Evolutionary conservation across 1,140 invertebrate genomes (phyloP).

Genomic region (Liolophura sinensis): DNA sequence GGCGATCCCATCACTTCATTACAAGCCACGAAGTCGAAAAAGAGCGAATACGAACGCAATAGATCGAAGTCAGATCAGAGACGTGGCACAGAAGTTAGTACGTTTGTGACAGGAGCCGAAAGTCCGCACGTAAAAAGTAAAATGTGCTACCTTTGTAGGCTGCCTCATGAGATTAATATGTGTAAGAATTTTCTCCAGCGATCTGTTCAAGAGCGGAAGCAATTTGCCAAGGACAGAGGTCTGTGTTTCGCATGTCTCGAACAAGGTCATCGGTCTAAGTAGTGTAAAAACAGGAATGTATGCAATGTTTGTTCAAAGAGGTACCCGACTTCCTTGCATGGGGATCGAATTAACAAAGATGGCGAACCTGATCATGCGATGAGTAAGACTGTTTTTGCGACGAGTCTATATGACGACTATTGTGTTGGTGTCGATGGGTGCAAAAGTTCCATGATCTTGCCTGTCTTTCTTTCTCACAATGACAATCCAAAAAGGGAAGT

Average conservation of each 20-base stretch:
- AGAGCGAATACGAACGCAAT: too few species aligned
- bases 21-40: too few species aligned
- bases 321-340: neutral
- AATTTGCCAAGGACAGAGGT: too few species aligned
- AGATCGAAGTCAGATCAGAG: too few species aligned
- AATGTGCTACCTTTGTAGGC: neutral
- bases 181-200: too few species aligned
- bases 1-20: too few species aligned
- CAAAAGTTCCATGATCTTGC: too few species aligned
- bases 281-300: neutral
- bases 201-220: too few species aligned
- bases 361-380: neutral
- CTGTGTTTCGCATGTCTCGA: neutral
- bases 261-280: neutral
- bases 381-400: neutral
- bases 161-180: neutral
- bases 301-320: too few species aligned
- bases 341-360: neutral
- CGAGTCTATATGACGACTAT: neutral
- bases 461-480: too few species aligned
- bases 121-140: neutral
- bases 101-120: slow-evolving; percentile 5
- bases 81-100: too few species aligned
- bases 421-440: slow-evolving; percentile 13
- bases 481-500: slow-evolving; percentile 13